phyloP scores from a whole-genome alignment of 2,888 invertebrate species.

The Platycnemis pennipes region DNA sequence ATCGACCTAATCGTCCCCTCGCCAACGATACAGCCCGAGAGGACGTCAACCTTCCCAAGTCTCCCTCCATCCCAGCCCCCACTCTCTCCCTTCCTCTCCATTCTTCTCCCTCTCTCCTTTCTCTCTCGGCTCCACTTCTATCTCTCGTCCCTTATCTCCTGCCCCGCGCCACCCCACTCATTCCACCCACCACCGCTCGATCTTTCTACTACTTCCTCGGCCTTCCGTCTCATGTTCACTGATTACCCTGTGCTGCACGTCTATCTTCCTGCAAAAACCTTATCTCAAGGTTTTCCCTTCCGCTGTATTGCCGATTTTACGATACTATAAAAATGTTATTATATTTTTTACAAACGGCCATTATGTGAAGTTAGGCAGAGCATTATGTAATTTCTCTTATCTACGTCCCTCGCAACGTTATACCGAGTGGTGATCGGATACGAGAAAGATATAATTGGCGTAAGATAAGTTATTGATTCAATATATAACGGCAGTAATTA shows the following conservation, averaged over 20 bases:
- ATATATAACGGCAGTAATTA: too few species aligned
- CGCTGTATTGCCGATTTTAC: background rate
- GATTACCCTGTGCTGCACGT: background rate
- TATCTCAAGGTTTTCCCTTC: background rate
- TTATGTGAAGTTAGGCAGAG: background rate
- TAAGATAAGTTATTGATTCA: background rate
- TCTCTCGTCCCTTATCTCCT: background rate
- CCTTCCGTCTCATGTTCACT: background rate
- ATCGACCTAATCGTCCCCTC: background rate
- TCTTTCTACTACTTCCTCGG: background rate
- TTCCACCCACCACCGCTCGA: background rate
- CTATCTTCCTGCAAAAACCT: background rate
- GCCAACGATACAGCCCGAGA: background rate
- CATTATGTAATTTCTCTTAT: background rate
- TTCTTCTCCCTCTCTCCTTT: background rate
- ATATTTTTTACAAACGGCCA: background rate
- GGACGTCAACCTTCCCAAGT: conserved; percentile 30
- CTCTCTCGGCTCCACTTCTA: background rate
- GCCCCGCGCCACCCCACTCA: background rate
- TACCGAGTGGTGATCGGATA: background rate
- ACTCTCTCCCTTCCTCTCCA: background rate
- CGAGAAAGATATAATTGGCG: background rate
- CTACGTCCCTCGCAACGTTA: background rate
- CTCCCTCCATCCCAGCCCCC: background rate
- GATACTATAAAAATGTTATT: background rate